Evolutionary conservation across 1,140 invertebrate species (phyloP).

Genomic region (Eurosta solidaginis): DNA sequence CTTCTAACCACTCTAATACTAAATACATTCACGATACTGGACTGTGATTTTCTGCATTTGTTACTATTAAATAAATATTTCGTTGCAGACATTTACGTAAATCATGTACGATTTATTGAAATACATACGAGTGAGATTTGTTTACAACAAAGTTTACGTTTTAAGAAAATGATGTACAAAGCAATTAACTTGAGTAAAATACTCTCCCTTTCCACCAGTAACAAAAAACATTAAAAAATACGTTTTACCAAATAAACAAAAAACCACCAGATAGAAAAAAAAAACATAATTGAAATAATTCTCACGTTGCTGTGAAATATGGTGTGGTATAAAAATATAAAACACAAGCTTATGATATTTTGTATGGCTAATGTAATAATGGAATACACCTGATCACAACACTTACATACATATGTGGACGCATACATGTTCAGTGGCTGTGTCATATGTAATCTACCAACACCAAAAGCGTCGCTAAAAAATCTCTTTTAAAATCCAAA

Average conservation of each 20-base stretch:
- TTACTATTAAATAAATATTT: no score
- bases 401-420: no score
- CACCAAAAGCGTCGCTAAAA: background rate
- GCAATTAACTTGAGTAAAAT: background rate
- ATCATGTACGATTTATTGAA: background rate
- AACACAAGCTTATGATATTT: no score
- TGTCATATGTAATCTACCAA: background rate
- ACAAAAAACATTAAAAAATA: background rate
- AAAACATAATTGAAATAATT: background rate
- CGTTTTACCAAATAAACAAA: no score
- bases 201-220: background rate
- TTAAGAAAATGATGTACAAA: background rate
- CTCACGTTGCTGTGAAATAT: background rate
- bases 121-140: background rate
- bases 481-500: background rate
- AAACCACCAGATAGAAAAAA: no score
- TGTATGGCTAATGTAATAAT: background rate
- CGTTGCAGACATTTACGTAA: no score
- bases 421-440: no score
- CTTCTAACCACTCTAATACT: no score
- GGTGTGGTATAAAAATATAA: background rate
- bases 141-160: background rate
- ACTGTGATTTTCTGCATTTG: no score
- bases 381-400: background rate
- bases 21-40: no score